phyloP scores from a whole-genome alignment of 1,140 invertebrate species.

The Eriocheir sinensis region DNA sequence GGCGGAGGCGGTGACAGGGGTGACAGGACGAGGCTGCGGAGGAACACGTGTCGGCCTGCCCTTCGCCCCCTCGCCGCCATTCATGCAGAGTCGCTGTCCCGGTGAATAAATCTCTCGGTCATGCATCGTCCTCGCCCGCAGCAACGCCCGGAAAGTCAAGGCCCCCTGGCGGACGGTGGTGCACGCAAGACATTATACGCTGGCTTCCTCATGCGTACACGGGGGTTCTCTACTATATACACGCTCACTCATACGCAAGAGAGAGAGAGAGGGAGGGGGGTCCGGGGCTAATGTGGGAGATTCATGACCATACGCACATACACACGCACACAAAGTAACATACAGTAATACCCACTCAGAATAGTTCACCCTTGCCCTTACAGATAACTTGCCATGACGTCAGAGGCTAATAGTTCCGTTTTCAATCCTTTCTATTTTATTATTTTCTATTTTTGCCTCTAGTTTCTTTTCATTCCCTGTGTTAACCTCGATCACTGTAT shows the following conservation, averaged over 20 bases:
- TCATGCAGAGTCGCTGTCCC: constrained; percentile 33
- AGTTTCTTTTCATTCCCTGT: too few relatives aligned
- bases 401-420: too few relatives aligned
- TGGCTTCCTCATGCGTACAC: background rate
- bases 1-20: background rate
- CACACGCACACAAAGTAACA: background rate
- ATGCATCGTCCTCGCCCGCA: constrained; percentile 7
- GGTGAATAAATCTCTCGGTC: constrained; percentile 46
- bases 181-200: background rate
- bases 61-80: background rate
- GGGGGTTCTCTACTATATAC: background rate
- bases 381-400: too few relatives aligned
- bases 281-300: too few relatives aligned
- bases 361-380: constrained; percentile 4
- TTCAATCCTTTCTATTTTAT: too few relatives aligned
- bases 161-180: background rate
- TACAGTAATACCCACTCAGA: constrained; percentile 2
- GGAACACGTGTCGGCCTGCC: constrained; percentile 1
- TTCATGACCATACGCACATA: constrained; percentile 46
- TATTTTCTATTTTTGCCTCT: too few relatives aligned
- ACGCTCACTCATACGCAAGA: background rate
- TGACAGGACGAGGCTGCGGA: background rate
- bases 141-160: background rate
- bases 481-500: too few relatives aligned
- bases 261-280: too few relatives aligned